These are phyloP conservation scores for Microcebus murinus DNA, from an alignment of 2,113 vertebrate species.

Conservation along the genomic window DNA sequence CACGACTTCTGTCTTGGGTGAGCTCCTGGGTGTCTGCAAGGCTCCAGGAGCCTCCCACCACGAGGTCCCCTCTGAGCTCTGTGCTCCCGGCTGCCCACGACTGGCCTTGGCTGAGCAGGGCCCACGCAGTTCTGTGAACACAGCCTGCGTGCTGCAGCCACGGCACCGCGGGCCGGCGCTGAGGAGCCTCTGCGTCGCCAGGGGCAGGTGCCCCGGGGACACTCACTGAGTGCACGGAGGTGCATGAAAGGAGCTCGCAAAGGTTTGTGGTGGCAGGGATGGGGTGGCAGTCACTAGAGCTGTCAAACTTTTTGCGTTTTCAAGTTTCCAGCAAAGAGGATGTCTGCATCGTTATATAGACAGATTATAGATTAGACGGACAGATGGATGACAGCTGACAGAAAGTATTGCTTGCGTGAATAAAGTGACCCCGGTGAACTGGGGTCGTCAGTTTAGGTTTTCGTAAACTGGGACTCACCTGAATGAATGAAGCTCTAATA, in stretches of 20 bases:
- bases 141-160: accelerated
- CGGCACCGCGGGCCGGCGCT: accelerated
- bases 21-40: background rate
- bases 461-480: background rate
- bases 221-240: accelerated
- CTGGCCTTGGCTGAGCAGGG: background rate
- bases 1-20: accelerated
- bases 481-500: background rate
- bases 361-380: no score
- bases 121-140: background rate
- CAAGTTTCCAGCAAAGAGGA: background rate
- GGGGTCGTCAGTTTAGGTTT: background rate
- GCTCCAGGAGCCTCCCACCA: background rate
- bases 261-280: background rate
- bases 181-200: accelerated
- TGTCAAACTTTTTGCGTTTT: background rate
- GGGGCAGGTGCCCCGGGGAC: accelerated
- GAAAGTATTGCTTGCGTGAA: background rate
- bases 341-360: background rate
- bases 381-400: background rate
- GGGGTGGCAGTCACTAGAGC: accelerated
- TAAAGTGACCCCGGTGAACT: background rate
- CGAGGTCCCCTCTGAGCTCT: no score
- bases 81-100: background rate
- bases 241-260: accelerated